phyloP scores from a whole-genome alignment of 2,113 vertebrate species.

The Cariama cristata region DNA sequence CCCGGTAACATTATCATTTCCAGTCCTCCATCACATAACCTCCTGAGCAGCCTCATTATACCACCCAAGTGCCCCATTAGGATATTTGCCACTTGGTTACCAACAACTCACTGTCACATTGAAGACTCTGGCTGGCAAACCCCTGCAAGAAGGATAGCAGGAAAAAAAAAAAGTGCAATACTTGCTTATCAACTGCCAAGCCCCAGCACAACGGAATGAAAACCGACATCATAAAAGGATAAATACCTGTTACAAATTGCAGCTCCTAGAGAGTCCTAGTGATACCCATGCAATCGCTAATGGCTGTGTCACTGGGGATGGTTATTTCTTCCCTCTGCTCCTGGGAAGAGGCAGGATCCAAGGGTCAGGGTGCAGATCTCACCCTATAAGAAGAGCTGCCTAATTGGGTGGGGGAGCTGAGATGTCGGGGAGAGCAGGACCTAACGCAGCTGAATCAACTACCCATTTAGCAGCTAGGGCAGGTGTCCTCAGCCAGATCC shows the following conservation, averaged over 20 bases:
- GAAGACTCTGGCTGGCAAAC: not conserved
- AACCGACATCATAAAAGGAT: not conserved
- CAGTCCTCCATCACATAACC: not conserved
- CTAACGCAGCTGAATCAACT: not conserved
- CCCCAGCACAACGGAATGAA: not conserved
- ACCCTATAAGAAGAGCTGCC: not conserved
- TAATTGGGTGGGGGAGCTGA: not conserved
- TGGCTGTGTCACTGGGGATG: fast-evolving
- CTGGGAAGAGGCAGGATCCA: not conserved
- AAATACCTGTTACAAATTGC: not conserved
- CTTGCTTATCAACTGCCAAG: not conserved
- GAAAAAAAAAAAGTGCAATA: not conserved
- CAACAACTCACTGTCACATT: not conserved
- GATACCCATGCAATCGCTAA: fast-evolving
- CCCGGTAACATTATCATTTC: not conserved
- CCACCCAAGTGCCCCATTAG: not conserved
- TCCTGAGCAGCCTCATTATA: not conserved
- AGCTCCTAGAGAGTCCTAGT: not conserved
- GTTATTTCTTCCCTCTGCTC: not conserved
- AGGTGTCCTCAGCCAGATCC: not conserved
- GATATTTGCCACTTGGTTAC: not conserved
- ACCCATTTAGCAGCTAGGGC: not conserved
- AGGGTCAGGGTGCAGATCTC: fast-evolving
- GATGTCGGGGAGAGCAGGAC: not conserved
- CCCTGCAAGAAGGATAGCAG: not conserved